A percentile compares a stretch with the other conserved stretches of the same genome.
Conservation (phyloP, 2,797 vertebrate species). For the Hydrophis major region DNA sequence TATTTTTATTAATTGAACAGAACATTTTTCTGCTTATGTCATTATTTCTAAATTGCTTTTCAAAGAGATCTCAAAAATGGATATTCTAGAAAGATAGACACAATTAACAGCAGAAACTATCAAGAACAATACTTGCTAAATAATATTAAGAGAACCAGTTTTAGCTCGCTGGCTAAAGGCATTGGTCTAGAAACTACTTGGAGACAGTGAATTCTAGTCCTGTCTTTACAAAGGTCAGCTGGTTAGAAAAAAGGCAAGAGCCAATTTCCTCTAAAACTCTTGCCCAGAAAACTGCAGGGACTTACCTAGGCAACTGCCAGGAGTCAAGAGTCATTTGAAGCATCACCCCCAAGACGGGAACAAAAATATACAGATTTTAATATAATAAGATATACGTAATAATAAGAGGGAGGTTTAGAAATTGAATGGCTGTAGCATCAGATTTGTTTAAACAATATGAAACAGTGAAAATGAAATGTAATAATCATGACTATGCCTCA, state of each 20-base stretch:
- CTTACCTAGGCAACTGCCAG: background rate
- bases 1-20: background rate
- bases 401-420: too few species aligned
- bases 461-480: too few species aligned
- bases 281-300: background rate
- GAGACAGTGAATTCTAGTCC: background rate
- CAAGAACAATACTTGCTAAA: background rate
- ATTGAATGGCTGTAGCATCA: too few species aligned
- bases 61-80: background rate
- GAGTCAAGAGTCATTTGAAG: background rate
- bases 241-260: background rate
- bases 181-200: background rate
- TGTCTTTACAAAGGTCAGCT: background rate
- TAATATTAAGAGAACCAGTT: background rate
- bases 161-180: background rate
- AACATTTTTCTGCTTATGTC: background rate
- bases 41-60: background rate
- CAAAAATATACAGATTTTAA: too few species aligned
- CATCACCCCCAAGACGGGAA: too few species aligned
- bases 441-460: too few species aligned
- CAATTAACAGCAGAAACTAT: background rate
- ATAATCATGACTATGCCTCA: background rate
- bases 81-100: background rate
- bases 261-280: background rate
- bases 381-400: too few species aligned